Percentiles rank a stretch among this genome's conserved stretches.
Evolutionary conservation across 2,797 vertebrate genomes (phyloP).

Genomic region (Numenius phaeopus): DNA sequence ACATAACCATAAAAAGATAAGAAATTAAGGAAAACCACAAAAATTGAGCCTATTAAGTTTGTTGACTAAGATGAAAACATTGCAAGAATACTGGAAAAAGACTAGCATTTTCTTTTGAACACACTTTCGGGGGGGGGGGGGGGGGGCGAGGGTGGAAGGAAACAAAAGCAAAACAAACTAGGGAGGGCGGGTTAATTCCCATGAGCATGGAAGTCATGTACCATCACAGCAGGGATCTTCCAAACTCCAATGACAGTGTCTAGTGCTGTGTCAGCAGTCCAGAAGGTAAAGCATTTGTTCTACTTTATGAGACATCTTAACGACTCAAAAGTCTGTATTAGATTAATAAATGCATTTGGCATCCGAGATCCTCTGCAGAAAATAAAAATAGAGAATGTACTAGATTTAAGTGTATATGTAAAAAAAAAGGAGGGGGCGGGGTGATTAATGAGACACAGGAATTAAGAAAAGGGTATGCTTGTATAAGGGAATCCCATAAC

Average conservation of each 20-base stretch:
- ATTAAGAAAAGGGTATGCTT: neutral
- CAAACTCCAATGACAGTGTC: neutral
- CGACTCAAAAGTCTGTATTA: neutral
- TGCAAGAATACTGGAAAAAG: neutral
- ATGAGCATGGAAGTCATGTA: neutral
- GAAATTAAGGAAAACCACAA: neutral
- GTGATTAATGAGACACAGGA: neutral
- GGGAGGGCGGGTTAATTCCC: neutral
- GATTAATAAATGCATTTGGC: neutral
- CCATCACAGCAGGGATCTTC: neutral
- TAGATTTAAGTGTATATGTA: neutral
- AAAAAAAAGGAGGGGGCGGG: too few relatives aligned
- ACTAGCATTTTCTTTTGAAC: neutral
- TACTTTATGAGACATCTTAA: neutral
- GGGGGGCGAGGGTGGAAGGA: fast-evolving
- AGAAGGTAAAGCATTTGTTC: neutral
- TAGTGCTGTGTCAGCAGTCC: neutral
- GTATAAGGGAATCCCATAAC: neutral
- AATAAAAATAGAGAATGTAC: neutral
- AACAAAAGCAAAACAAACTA: neutral
- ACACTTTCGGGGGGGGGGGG: fast-evolving
- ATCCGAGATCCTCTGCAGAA: neutral
- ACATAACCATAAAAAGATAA: fast-evolving
- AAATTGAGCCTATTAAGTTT: neutral
- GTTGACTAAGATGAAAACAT: neutral